Base-by-base conservation (phyloP, 2,797 vertebrate genomes). In the Ispidina lecontei region DNA sequence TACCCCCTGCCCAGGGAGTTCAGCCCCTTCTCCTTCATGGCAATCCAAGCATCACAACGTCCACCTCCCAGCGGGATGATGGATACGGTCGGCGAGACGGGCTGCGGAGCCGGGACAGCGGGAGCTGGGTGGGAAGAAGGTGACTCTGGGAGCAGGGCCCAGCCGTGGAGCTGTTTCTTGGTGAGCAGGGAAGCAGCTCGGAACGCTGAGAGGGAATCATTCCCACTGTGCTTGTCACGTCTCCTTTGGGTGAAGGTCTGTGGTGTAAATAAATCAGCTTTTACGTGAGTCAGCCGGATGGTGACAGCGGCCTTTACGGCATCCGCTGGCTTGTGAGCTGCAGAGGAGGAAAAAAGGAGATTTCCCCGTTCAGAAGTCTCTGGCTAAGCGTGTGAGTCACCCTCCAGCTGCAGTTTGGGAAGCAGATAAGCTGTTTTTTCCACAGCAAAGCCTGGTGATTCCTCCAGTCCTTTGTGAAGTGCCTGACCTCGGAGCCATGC, bases 251-350 rank as follows among this genome's bases (percentile, higher is more conserved):
- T 54, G 86, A 90, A 84, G 44, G 5, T 51, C 37, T 93, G 84
- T 15, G 54, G 82, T 97, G 97, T 97, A 97, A 98, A 98, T 97
- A 97, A 97, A 98, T 35, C 37, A 76, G 95, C 87, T 96, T 96
- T 97, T 95, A 93, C 86, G 92, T 94, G 94, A 92, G 35, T 60
- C 44, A 33, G 23, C 59, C 69, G 20, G 33, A 54, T 65, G 71
- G 86, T 4, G 8, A 74, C 81, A 64, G 92, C 80, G 91, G 91
- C 91, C 64, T 59, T 52, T 62, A 71, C 35, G 92, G 81, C 49
- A 84, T 62, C 93, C 82, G 91, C 85, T 86, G 68, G 49, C 54
- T 70, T 44, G 73, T 21, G 63, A 73, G 55, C 68, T 33, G 4
- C 71, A 80, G 37, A 31, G 44, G 75, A 85, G 70, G 26, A 77